A percentile compares a stretch with the other conserved stretches of the same genome.
Conservation (phyloP, 2,888 invertebrate species). For the Zele albiditarsus region DNA sequence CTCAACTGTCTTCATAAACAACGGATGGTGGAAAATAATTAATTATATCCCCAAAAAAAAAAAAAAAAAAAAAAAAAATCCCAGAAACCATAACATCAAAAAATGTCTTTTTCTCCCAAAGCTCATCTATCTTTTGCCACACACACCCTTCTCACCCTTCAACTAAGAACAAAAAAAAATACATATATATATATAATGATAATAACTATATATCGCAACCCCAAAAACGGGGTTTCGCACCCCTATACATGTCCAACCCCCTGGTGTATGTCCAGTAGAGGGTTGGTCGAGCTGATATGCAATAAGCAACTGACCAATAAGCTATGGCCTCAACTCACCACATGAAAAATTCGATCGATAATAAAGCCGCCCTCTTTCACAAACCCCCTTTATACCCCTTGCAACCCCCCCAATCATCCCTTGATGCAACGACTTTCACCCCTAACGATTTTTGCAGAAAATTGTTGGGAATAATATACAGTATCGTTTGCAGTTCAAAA, state of each 20-base stretch:
- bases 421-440: no score
- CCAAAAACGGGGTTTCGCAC: slow-evolving; percentile 14
- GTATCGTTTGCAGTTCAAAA: background rate
- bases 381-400: background rate
- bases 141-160: slow-evolving; percentile 7
- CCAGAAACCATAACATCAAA: background rate
- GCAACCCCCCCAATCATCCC: background rate
- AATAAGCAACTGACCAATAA: slow-evolving; percentile 70
- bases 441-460: background rate
- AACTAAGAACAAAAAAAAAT: background rate
- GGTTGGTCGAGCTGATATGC: slow-evolving; percentile 53
- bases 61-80: background rate
- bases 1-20: background rate
- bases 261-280: slow-evolving; percentile 43
- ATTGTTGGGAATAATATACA: background rate
- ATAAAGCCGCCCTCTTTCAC: slow-evolving; percentile 1
- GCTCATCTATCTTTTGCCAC: slow-evolving; percentile 14
- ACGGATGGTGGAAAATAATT: background rate
- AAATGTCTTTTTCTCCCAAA: slow-evolving; percentile 8
- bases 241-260: slow-evolving; percentile 22
- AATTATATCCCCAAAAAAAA: background rate
- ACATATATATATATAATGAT: background rate
- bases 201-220: slow-evolving; percentile 7
- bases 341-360: slow-evolving; percentile 4
- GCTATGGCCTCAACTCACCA: slow-evolving; percentile 54